Conservation (phyloP, 2,888 invertebrate genomes). For the Clanis bilineata region DNA sequence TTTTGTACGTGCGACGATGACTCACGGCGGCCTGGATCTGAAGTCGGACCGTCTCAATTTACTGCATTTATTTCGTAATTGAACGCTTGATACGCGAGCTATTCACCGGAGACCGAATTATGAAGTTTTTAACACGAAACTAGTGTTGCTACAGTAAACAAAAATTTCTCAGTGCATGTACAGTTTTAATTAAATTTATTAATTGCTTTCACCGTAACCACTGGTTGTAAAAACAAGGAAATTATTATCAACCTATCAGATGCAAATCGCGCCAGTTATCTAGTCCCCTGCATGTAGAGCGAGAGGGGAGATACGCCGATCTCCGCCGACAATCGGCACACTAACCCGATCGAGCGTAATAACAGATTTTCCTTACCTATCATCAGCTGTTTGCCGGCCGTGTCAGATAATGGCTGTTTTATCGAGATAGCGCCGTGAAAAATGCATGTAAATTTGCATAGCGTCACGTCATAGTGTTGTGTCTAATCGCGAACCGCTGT, state of each 20-base stretch:
- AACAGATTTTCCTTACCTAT: constrained; percentile 59
- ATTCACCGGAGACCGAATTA: constrained; percentile 15
- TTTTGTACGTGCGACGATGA: constrained; percentile 54
- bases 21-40: constrained; percentile 57
- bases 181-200: constrained; percentile 27
- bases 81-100: constrained; percentile 26
- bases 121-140: constrained; percentile 17
- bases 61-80: constrained; percentile 58
- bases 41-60: constrained; percentile 59
- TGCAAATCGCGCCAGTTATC: constrained; percentile 73
- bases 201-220: constrained; percentile 56
- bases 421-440: constrained; percentile 45
- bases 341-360: constrained; percentile 71
- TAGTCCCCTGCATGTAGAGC: constrained; percentile 62
- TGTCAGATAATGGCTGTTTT: constrained; percentile 37
- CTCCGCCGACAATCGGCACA: constrained; percentile 68
- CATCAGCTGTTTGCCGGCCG: constrained; percentile 50
- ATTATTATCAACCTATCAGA: constrained; percentile 72
- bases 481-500: constrained; percentile 34
- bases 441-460: constrained; percentile 65
- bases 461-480: constrained; percentile 46
- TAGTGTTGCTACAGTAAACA: constrained; percentile 25
- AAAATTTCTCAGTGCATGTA: constrained; percentile 21
- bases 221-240: constrained; percentile 60
- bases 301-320: constrained; percentile 47